Conservation (phyloP, 2,888 invertebrate genomes). For the Cremastinae sp. region DNA sequence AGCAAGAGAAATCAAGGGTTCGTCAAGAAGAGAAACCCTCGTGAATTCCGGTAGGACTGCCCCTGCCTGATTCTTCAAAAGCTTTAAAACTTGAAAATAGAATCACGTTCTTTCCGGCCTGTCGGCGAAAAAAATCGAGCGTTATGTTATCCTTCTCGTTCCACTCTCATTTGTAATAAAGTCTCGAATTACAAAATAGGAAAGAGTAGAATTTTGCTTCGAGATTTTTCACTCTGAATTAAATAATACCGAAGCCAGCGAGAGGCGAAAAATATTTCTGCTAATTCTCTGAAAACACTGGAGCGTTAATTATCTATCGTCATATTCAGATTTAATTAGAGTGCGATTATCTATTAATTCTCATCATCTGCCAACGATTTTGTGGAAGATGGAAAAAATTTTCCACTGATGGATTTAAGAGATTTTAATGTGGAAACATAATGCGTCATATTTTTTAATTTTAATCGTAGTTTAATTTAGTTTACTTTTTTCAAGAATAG, state of each 20-base stretch:
- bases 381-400: no score
- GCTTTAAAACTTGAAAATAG: conserved; percentile 65
- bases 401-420: no score
- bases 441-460: no score
- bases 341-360: no score
- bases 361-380: no score
- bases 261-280: background rate
- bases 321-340: no score
- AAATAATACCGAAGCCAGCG: background rate
- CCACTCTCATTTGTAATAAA: background rate
- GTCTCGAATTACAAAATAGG: conserved; percentile 6
- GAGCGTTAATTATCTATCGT: background rate
- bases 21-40: conserved; percentile 49
- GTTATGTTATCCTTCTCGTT: conserved; percentile 22
- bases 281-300: background rate
- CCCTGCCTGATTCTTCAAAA: conserved; percentile 39
- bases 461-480: no score
- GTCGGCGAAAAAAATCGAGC: conserved; percentile 39
- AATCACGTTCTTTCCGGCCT: conserved; percentile 64
- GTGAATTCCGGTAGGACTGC: conserved; percentile 36
- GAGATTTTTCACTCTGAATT: conserved; percentile 2
- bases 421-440: no score
- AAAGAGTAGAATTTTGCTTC: conserved; percentile 5
- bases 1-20: conserved; percentile 57
- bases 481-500: no score